Evolutionary conservation across 2,888 invertebrate species (phyloP), one percentile per base, ranked within the genome.

Genomic region (Eumacrocentrus americanus): DNA sequence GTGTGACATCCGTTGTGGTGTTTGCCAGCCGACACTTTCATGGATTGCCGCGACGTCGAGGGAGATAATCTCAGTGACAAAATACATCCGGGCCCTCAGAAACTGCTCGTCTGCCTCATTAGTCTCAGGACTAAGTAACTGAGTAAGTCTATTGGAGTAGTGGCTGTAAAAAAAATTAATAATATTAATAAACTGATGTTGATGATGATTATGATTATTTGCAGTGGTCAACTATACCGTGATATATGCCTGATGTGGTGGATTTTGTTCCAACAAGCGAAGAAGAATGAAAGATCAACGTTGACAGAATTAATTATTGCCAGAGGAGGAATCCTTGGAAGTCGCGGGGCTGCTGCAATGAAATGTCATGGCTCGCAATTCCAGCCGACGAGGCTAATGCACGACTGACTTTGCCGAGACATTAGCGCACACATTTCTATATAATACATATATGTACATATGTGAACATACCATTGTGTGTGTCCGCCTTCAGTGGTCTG

Each of bases 1-100:
- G 70, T 70, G 70, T n/a, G n/a, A 74, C 71, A 70, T 72, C 70
- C 70, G 69, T 62, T 58, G 62, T 44, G n/a, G 12, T 59, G 25
- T 59, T 59, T 53, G 35, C 37, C 37, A 40, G 37, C 20, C 18
- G 16, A 56, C 42, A 60, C 63, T 63, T 63, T 64, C 61, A 64
- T 60, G 61, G 61, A 59, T 54, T 40, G 35, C 20, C 47, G 47
- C 52, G n/a, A 23, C 34, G 11, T 48, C 38, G 20, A 23, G 48
- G 58, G 57, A 53, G 25, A 44, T 53, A 29, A 16, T 37, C 37
- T 29, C 22, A 23, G 23, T 52, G 46, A 58, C 44, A 52, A 46
- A 52, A n/a, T 42, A 58, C 44, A 51, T 51, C 51, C 51, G 58
- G 44, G 20, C 44, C 9, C 40, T 42, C 9, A 11, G 16, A 52